Conservation (phyloP, 2,113 vertebrate species). For the Hypocryptadius cinnamomeus region DNA sequence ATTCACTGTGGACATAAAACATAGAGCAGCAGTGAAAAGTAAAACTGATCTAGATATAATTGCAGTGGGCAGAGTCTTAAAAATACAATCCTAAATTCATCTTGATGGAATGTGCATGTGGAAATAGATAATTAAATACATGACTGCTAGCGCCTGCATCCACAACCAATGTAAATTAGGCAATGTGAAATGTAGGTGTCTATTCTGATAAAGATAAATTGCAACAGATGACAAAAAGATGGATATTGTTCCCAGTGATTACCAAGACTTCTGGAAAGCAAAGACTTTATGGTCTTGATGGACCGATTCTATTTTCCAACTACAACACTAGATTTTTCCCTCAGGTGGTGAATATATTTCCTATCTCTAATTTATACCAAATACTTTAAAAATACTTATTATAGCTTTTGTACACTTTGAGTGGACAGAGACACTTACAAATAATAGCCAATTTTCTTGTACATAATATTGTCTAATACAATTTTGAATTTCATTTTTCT, state of each 20-base stretch:
- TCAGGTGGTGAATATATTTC: not conserved
- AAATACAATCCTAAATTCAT: not conserved
- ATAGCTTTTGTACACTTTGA: not conserved
- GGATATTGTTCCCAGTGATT: not conserved
- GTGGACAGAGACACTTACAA: not conserved
- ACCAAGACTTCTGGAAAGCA: not conserved
- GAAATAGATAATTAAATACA: not conserved
- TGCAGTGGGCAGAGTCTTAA: not conserved
- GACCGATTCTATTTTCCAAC: not conserved
- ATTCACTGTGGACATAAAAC: not conserved
- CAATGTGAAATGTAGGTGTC: not conserved
- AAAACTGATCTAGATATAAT: not conserved
- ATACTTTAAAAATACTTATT: not conserved
- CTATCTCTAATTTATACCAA: not conserved
- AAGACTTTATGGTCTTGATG: not conserved
- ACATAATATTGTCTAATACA: not conserved
- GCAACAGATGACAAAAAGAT: not conserved
- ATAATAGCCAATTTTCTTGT: not conserved
- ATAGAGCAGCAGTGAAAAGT: not conserved
- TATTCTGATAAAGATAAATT: not conserved
- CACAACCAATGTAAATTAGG: not conserved
- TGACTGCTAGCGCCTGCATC: not conserved
- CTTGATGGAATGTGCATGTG: not conserved
- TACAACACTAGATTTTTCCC: not conserved
- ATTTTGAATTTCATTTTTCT: not conserved